phyloP scores from a whole-genome alignment of 2,113 vertebrate species.

The Ahaetulla prasina region DNA sequence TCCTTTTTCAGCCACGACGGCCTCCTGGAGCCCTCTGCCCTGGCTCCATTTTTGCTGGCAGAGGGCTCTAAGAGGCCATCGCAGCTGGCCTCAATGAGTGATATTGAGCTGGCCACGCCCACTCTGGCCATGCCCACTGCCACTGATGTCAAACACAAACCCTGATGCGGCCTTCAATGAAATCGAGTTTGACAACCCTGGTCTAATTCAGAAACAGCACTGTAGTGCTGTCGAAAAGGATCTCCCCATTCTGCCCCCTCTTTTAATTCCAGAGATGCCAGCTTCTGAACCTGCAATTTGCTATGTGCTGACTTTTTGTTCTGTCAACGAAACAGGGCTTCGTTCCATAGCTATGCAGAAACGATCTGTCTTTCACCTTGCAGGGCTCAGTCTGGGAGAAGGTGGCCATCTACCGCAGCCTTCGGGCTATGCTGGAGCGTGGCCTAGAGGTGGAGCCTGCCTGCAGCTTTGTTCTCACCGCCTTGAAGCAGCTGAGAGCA shows the following conservation, averaged over 20 bases:
- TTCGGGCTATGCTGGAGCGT: conserved; percentile 8
- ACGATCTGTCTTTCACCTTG: neutral
- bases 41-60: no score
- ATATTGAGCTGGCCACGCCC: no score
- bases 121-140: no score
- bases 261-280: neutral
- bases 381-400: neutral
- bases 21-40: no score
- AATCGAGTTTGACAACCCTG: no score
- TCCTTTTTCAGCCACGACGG: no score
- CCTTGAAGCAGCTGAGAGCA: neutral
- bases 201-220: neutral
- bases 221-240: neutral
- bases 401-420: neutral
- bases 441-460: conserved; percentile 13
- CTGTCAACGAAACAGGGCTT: neutral
- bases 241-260: neutral
- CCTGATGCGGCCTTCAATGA: no score
- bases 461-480: neutral
- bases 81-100: no score
- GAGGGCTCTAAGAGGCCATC: no score
- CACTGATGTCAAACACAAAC: no score
- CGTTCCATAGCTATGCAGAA: neutral
- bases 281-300: neutral
- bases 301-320: neutral